Evolutionary conservation across 2,797 vertebrate genomes (phyloP).

Genomic region (Rhodeus uyekii): DNA sequence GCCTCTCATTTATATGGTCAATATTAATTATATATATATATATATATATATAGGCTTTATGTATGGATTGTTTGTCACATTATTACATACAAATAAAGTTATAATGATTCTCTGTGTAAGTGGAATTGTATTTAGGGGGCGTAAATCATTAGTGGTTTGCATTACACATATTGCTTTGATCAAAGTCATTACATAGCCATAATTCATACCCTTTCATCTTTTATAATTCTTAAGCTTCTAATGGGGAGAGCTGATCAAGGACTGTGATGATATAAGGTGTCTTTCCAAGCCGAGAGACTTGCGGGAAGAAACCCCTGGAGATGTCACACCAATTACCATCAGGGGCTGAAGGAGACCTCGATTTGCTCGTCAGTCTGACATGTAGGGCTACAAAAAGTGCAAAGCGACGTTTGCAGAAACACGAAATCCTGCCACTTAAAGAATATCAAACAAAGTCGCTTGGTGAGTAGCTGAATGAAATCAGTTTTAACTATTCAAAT

Average conservation of each 20-base stretch:
- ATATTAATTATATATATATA: too few species aligned
- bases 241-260: slow-evolving; percentile 48
- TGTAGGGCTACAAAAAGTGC: slow-evolving; percentile 12
- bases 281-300: slow-evolving; percentile 20
- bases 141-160: slow-evolving; percentile 39
- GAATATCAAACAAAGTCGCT: not conserved
- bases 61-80: not conserved
- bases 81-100: not conserved
- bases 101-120: not conserved
- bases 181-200: slow-evolving; percentile 28
- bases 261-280: slow-evolving; percentile 40
- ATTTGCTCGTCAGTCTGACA: slow-evolving; percentile 8
- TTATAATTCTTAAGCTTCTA: slow-evolving; percentile 42
- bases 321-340: slow-evolving; percentile 41
- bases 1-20: not conserved
- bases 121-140: not conserved
- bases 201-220: slow-evolving; percentile 36
- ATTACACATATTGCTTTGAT: slow-evolving; percentile 45
- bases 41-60: not conserved
- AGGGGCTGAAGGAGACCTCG: slow-evolving; percentile 24
- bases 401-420: slow-evolving; percentile 8
- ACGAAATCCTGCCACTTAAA: not conserved
- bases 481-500: not conserved
- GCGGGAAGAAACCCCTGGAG: slow-evolving; percentile 26
- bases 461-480: not conserved